Evolutionary conservation across 2,888 invertebrate species (phyloP).

Genomic region (Anagyrus pseudococci): DNA sequence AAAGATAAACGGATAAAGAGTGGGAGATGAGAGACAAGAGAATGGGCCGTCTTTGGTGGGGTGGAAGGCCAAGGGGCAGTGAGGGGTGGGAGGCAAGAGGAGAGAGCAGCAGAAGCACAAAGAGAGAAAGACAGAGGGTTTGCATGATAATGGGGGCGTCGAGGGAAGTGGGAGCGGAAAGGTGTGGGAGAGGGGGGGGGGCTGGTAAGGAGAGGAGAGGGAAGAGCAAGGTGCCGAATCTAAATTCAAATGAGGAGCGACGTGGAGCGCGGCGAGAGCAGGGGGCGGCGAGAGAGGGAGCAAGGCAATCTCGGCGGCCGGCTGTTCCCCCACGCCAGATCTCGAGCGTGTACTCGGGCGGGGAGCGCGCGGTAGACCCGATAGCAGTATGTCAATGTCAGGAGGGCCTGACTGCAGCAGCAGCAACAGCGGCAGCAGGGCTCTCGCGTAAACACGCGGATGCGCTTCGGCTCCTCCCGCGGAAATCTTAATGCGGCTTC

Average conservation of each 20-base stretch:
- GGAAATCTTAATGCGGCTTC: constrained; percentile 38
- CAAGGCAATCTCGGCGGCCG: constrained; percentile 25
- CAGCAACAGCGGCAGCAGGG: neutral
- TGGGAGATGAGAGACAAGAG: too few species aligned
- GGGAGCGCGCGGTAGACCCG: constrained; percentile 8
- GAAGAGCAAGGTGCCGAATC: constrained; percentile 49
- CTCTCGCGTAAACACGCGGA: too few species aligned
- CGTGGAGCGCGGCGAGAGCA: neutral
- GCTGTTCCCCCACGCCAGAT: neutral
- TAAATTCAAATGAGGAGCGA: constrained; percentile 56
- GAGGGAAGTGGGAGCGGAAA: constrained; percentile 8
- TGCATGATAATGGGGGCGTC: constrained; percentile 18
- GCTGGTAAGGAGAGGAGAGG: too few species aligned
- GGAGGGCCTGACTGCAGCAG: constrained; percentile 6
- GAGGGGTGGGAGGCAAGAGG: neutral
- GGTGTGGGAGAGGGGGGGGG: constrained; percentile 39
- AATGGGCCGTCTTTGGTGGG: too few species aligned
- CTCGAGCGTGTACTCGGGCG: neutral
- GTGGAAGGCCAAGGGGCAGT: neutral
- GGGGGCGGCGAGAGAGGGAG: neutral
- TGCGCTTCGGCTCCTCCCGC: too few species aligned
- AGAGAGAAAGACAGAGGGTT: neutral
- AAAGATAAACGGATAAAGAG: neutral
- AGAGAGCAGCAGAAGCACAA: neutral
- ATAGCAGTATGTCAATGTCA: constrained; percentile 49